phyloP scores from a whole-genome alignment of 1,140 invertebrate species.

The Apocrypta bakeri region DNA sequence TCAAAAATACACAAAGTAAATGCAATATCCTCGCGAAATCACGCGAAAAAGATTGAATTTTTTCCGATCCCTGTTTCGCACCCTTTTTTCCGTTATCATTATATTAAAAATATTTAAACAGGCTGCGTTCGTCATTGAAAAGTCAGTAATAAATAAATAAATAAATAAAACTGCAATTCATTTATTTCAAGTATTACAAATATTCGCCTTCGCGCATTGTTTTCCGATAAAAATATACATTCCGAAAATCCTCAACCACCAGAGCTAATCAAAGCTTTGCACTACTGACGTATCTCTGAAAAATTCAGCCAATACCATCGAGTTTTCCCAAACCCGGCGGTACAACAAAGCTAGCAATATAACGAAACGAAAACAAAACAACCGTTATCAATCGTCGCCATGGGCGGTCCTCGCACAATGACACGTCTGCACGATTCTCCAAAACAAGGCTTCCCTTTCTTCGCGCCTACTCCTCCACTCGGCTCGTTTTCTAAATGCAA shows the following conservation, averaged over 20 bases:
- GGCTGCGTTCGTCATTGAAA: too few species aligned
- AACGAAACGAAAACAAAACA: background rate
- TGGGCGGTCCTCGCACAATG: background rate
- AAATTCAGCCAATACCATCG: background rate
- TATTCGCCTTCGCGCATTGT: background rate
- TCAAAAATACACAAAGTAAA: background rate
- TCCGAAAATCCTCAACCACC: background rate
- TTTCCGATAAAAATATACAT: background rate
- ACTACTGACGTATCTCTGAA: background rate
- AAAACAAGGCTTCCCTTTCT: slow-evolving; percentile 44
- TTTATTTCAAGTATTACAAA: background rate
- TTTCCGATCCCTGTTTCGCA: background rate
- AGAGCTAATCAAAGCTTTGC: background rate
- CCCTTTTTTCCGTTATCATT: too few species aligned
- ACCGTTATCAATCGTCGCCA: slow-evolving; percentile 33
- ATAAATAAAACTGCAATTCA: too few species aligned
- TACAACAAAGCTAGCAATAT: slow-evolving; percentile 3
- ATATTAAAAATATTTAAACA: background rate
- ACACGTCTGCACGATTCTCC: slow-evolving; percentile 38
- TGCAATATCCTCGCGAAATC: background rate
- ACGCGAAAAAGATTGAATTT: slow-evolving; percentile 2
- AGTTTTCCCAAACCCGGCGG: background rate
- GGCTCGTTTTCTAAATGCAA: slow-evolving; percentile 43
- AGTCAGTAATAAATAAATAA: too few species aligned
- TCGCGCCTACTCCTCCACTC: slow-evolving; percentile 24